Base-by-base conservation (phyloP, 2,113 vertebrate genomes). In the Scomber scombrus region DNA sequence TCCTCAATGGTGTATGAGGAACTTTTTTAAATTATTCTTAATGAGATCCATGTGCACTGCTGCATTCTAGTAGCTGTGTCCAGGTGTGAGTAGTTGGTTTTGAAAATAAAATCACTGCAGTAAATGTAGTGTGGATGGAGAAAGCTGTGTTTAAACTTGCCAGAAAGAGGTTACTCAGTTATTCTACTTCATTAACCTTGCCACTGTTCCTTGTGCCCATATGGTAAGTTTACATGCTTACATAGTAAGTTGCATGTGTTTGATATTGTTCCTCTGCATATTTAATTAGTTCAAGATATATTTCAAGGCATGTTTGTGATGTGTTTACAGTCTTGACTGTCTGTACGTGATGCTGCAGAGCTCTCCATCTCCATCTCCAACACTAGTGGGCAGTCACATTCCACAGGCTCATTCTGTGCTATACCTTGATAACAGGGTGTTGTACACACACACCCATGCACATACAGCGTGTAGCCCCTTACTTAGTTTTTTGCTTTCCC, bases 321-420 rank as follows among this genome's bases (percentile, higher is more conserved):
- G 3, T 51, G 21, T 72, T 62, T 68, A 16, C 26, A 64, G 11
- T 50, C 45, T 56, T 62, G 54, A 43, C 43, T 56, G 19, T 18
- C 19, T 51, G 21, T 26, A 60, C 40, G 55, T 80, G 47, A 67
- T 56, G 61, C 69, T 85, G 66, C 58, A 67, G 69, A 74, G 47
- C 52, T 82, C n/a, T 69, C 54, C 64, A 65, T 85, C 11, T 86
- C 18, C 12, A 57, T 69, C 61, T 87, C 54, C 56, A 87, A 88
- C 88, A 90, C 90, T 91, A 92, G 91, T 93, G 89, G 92, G 89
- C 90, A 90, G 90, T 92, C 85, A 86, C 70, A 92, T 86, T 84
- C 88, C 87, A 89, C 66, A 80, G 66, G 11, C 64, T 71, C 26
- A 66, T 43, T 75, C 56, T 34, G 34, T 10, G 29, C 21, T 57